Conservation (phyloP, 2,888 invertebrate species). For the Gymnosoma rotundatum region DNA sequence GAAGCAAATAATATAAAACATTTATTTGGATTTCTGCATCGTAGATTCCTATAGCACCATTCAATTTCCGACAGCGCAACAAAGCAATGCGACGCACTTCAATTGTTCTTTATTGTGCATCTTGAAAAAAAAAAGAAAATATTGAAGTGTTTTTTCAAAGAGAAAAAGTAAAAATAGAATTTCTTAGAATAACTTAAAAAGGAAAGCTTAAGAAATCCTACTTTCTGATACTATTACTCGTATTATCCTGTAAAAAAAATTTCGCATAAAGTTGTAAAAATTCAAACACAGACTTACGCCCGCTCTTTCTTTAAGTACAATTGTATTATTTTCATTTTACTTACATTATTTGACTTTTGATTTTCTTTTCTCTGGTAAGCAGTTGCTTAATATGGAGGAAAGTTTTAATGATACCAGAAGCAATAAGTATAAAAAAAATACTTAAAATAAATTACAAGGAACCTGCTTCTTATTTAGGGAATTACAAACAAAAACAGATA, state of each 20-base stretch:
- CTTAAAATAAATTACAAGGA: background rate
- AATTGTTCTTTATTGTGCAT: constrained; percentile 41
- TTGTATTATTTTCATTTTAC: constrained; percentile 54
- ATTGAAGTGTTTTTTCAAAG: no score
- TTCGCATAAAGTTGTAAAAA: no score
- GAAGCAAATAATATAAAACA: background rate
- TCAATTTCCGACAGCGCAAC: constrained; percentile 53
- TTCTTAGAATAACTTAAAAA: no score
- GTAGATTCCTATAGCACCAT: constrained; percentile 44
- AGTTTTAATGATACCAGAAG: constrained; percentile 69
- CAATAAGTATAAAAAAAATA: constrained; percentile 15
- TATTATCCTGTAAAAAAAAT: no score
- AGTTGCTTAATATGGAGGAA: constrained; percentile 68
- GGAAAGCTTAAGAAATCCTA: no score
- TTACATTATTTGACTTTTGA: constrained; percentile 31
- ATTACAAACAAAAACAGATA: no score
- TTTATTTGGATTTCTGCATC: constrained; percentile 59
- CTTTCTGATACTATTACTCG: no score
- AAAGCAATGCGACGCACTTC: no score
- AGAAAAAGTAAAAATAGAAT: no score
- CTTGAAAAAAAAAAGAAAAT: background rate
- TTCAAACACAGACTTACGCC: background rate
- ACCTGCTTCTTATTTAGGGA: no score
- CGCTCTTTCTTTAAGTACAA: constrained; percentile 41
- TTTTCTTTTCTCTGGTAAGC: constrained; percentile 60